Base-by-base conservation (phyloP, 2,888 invertebrate genomes). In the Mythimna impura region DNA sequence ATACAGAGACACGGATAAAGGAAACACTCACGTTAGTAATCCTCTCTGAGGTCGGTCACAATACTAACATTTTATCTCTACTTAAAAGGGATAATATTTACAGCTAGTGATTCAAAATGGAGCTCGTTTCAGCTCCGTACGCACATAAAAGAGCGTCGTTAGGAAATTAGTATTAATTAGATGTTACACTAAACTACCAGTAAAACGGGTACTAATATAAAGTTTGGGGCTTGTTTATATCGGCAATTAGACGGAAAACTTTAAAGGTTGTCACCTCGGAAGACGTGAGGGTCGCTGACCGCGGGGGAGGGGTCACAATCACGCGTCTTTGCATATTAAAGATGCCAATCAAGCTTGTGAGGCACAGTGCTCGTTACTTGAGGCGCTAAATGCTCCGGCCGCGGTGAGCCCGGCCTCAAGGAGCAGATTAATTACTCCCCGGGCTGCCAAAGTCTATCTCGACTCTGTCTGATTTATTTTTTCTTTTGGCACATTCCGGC, bases 401-500 rank as follows among this genome's bases (percentile, higher is more conserved):
- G 73, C 57, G 61, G 74, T 77, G 70, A 70, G 70, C 79, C 71
- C 76, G 80, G 66, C 70, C 75, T 80, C 66, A 84, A 86, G 84
- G 84, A 89, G 87, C 89, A 90, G 90, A 93, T 92, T 93, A 92
- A 94, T 93, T 91, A 91, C 90, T 88, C 80, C 86, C 85, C 76
- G 78, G 84, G 73, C 75, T 83, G 75, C 82, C 82, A 82, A 87
- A 81, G 77, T 83, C 78, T 78, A 85, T 84, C 78, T 81, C 71
- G 52, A 69, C 73, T 75, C 43, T 47, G 47, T 75, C 71, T 72
- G 78, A 86, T 75, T 80, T 72, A 82, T 80, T 76, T 83, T 85
- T 82, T 82, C 77, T 71, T 75, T 80, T 71, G 57, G 61, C 71
- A 76, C 66, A 67, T 80, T 80, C 67, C 65, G 50, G 58, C 65